Percentiles rank a stretch among this genome's conserved stretches.
Evolutionary conservation across 2,797 vertebrate genomes (phyloP).

Genomic region (Sebastes oblongus): DNA sequence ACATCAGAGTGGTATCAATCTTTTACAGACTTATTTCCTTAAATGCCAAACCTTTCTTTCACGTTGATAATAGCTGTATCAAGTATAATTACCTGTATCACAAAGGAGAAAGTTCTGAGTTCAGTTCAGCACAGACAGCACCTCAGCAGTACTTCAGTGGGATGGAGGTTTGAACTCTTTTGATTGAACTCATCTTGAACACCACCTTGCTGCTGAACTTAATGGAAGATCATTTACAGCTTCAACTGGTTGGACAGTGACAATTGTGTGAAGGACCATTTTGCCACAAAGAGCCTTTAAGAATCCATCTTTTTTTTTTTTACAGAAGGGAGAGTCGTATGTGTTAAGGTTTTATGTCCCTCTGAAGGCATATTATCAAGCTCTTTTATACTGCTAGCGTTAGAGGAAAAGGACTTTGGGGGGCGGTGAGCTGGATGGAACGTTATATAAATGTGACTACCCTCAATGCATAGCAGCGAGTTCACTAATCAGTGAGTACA

Average conservation of each 20-base stretch:
- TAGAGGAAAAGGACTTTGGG: conserved; percentile 22
- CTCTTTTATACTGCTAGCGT: conserved; percentile 17
- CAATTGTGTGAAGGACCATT: conserved; percentile 7
- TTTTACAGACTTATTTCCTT: background rate
- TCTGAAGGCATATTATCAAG: conserved; percentile 40
- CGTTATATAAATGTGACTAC: conserved; percentile 35
- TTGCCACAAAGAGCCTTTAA: conserved; percentile 18
- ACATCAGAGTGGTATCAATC: background rate
- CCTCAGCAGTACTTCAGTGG: background rate
- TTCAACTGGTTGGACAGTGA: conserved; percentile 8
- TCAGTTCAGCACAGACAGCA: background rate
- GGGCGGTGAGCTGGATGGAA: background rate
- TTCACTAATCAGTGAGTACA: conserved; percentile 18
- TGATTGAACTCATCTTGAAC: background rate
- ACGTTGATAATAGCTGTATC: background rate
- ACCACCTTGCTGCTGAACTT: background rate
- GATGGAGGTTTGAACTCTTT: background rate
- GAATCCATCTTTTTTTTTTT: conserved; percentile 11
- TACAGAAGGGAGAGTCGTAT: conserved; percentile 3
- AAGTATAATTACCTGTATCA: background rate
- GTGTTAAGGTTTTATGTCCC: conserved; percentile 32
- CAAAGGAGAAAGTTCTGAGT: background rate
- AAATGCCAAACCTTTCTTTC: background rate
- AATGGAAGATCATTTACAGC: conserved; percentile 7
- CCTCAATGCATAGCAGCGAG: conserved; percentile 13